A percentile compares a stretch with the other conserved stretches of the same genome.
Conservation (phyloP, 1,140 invertebrate genomes). For the Psilanteris sp. region DNA sequence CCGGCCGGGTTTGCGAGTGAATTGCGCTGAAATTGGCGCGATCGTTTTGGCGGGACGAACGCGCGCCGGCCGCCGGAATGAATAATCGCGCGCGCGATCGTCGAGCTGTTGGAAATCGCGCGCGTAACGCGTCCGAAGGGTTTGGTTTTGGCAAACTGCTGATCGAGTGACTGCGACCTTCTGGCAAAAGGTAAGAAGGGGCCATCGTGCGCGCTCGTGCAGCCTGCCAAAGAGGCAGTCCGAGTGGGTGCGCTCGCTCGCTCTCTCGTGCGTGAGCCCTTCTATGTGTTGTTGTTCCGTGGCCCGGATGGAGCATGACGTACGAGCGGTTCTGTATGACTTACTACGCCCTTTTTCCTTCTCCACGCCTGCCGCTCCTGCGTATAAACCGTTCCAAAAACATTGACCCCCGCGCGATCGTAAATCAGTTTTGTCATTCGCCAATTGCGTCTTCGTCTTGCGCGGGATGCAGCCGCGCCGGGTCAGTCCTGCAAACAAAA, state of each 20-base stretch:
- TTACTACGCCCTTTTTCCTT: constrained; percentile 79
- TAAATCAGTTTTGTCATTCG: constrained; percentile 43
- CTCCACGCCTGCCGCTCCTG: constrained; percentile 72
- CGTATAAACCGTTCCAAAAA: constrained; percentile 77
- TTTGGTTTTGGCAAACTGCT: constrained; percentile 48
- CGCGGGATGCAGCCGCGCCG: neutral
- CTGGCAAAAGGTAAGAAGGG: constrained; percentile 49
- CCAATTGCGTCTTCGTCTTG: constrained; percentile 28
- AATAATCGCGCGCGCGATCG: neutral
- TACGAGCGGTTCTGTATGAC: constrained; percentile 77
- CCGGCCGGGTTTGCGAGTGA: too few relatives aligned
- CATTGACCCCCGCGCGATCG: constrained; percentile 65
- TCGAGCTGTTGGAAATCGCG: constrained; percentile 31
- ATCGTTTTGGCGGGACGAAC: too few relatives aligned
- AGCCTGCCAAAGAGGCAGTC: constrained; percentile 72
- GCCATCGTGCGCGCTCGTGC: constrained; percentile 63
- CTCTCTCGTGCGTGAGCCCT: constrained; percentile 62
- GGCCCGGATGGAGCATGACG: constrained; percentile 77
- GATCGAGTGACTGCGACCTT: constrained; percentile 60
- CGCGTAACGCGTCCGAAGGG: constrained; percentile 53
- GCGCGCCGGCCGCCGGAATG: too few relatives aligned
- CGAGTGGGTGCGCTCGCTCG: constrained; percentile 69
- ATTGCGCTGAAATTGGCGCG: too few relatives aligned
- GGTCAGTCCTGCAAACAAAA: constrained; percentile 16
- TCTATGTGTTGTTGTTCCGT: constrained; percentile 74